Conservation (phyloP, 2,888 invertebrate genomes). For the Anoplius nigerrimus region DNA sequence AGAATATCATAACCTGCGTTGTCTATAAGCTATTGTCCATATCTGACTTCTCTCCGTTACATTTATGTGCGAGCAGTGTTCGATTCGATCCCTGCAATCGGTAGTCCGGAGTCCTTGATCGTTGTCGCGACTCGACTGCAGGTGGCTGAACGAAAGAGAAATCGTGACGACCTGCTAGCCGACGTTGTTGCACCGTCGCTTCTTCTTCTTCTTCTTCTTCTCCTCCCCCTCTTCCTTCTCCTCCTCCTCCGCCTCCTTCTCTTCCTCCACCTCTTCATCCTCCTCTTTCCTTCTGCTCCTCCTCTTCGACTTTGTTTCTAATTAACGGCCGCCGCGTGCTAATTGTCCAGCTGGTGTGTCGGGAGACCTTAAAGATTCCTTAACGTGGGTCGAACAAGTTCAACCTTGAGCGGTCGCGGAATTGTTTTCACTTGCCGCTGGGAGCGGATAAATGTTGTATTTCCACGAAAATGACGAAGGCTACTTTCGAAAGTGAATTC, state of each 20-base stretch:
- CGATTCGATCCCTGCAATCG: neutral
- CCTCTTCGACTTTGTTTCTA: conserved; percentile 52
- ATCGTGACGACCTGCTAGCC: conserved; percentile 24
- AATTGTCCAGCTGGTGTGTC: conserved; percentile 54
- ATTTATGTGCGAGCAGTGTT: no score
- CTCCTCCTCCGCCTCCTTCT: conserved; percentile 31
- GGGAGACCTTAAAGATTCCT: conserved; percentile 48
- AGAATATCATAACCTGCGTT: no score
- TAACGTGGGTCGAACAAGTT: conserved; percentile 36
- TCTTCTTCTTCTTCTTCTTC: neutral
- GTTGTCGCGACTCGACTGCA: conserved; percentile 6
- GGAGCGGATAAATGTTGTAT: conserved; percentile 10
- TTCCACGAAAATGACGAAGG: conserved; percentile 41
- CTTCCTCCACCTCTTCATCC: conserved; percentile 25
- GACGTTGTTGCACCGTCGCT: conserved; percentile 1
- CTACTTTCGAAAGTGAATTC: conserved; percentile 39
- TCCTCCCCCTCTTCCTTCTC: conserved; percentile 8
- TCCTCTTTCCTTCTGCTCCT: conserved; percentile 31
- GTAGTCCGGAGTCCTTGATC: no score
- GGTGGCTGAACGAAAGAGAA: conserved; percentile 37
- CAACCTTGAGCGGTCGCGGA: conserved; percentile 28
- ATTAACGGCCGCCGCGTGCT: conserved; percentile 58
- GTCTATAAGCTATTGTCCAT: no score
- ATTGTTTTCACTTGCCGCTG: conserved; percentile 39
- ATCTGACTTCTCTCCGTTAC: no score